A percentile compares a stretch with the other conserved stretches of the same genome.
phyloP scores from a whole-genome alignment of 2,797 vertebrate species.

The Rhincodon typus region DNA sequence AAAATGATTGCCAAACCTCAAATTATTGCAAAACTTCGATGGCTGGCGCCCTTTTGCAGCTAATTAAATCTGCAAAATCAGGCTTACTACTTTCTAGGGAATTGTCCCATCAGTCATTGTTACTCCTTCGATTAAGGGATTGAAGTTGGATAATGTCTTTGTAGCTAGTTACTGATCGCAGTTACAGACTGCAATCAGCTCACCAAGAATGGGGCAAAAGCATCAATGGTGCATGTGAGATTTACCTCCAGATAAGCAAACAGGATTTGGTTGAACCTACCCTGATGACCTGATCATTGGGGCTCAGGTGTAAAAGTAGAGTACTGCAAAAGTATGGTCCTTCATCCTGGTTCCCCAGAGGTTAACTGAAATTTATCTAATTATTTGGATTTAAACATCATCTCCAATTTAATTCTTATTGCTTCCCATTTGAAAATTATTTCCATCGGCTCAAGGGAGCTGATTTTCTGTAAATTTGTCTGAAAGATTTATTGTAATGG shows the following conservation, averaged over 20 bases:
- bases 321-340: not conserved
- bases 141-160: not conserved
- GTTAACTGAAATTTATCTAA: not conserved
- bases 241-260: not conserved
- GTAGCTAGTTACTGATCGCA: not conserved
- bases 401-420: not conserved
- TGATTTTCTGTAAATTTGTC: too few relatives aligned
- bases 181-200: not conserved
- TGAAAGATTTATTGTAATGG: too few relatives aligned
- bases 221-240: not conserved
- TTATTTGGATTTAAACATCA: not conserved
- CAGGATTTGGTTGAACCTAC: not conserved
- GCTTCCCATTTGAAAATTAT: not conserved
- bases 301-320: not conserved
- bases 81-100: not conserved
- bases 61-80: not conserved
- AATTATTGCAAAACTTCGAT: not conserved
- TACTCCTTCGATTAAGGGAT: not conserved
- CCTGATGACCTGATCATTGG: not conserved
- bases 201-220: not conserved
- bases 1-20: not conserved
- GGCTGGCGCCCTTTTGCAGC: not conserved
- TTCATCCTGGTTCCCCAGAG: not conserved
- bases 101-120: not conserved
- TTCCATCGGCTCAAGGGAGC: too few relatives aligned